phyloP scores from a whole-genome alignment of 2,797 vertebrate genomes.

The Artibeus jamaicensis region DNA sequence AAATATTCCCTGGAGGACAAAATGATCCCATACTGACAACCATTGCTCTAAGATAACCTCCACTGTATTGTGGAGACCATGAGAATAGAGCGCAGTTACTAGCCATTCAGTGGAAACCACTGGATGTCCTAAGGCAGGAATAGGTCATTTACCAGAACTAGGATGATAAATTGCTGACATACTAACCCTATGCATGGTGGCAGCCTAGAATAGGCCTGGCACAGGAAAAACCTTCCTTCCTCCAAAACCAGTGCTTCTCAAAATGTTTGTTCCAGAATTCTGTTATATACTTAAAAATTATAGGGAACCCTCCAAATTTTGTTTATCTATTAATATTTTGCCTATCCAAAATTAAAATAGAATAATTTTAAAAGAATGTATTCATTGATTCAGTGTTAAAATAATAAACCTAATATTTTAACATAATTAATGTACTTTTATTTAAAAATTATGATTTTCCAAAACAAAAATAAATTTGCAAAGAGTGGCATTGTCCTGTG shows the following conservation, averaged over 20 bases:
- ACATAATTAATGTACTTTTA: constrained; percentile 25
- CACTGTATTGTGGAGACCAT: neutral
- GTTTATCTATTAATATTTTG: constrained; percentile 24
- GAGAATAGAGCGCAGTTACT: neutral
- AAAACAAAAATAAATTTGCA: neutral
- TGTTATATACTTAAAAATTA: constrained; percentile 6
- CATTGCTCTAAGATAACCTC: neutral
- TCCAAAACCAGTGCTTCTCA: neutral
- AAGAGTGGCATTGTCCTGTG: neutral
- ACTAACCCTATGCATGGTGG: neutral
- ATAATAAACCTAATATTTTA: neutral
- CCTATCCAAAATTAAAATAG: constrained; percentile 13
- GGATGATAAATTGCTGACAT: neutral
- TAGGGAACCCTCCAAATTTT: neutral
- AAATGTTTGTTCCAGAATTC: neutral
- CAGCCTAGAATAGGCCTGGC: neutral
- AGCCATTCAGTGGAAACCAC: neutral
- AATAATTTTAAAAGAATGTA: neutral
- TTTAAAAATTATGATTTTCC: constrained; percentile 30
- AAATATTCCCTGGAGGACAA: constrained; percentile 12
- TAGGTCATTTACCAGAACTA: constrained; percentile 9
- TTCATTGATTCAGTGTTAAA: constrained; percentile 30
- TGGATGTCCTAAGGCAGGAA: neutral
- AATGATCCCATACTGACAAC: neutral
- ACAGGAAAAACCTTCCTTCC: neutral